A percentile compares a stretch with the other conserved stretches of the same genome.
Evolutionary conservation across 2,888 invertebrate species (phyloP).

Genomic region (Alloscopus bannaensis): DNA sequence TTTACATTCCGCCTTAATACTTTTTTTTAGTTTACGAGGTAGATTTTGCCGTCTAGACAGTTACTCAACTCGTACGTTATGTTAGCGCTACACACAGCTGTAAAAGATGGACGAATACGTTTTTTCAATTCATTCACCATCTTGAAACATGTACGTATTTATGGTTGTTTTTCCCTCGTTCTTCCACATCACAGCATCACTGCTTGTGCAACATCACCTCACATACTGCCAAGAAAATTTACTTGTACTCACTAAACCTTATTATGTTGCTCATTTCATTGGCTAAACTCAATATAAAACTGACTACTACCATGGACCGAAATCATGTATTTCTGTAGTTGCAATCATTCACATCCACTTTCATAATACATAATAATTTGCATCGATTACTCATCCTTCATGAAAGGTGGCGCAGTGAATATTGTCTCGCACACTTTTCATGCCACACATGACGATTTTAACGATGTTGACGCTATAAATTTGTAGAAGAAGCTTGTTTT

Average conservation of each 20-base stretch:
- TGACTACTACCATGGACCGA: too few species aligned
- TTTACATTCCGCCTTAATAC: not conserved
- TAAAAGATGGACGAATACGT: constrained; percentile 1
- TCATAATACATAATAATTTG: too few species aligned
- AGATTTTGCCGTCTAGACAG: not conserved
- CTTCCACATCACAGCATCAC: not conserved
- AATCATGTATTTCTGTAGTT: too few species aligned
- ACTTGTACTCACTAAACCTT: not conserved
- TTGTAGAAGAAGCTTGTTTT: too few species aligned
- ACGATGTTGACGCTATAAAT: too few species aligned
- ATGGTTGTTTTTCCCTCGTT: too few species aligned
- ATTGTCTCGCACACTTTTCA: too few species aligned
- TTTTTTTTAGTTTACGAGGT: not conserved
- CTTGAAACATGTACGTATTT: not conserved
- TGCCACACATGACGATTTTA: too few species aligned
- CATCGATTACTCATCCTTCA: too few species aligned
- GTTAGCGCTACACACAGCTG: not conserved
- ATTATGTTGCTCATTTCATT: not conserved
- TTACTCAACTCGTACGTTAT: not conserved
- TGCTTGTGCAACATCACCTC: not conserved
- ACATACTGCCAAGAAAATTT: not conserved
- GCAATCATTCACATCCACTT: too few species aligned
- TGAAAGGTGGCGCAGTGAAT: too few species aligned
- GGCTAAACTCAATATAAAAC: too few species aligned
- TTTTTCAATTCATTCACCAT: not conserved